Evolutionary conservation across 64 coral and sea anemone species (phyloP), one percentile per base, ranked within the genome.

Genomic region (Pachyseris speciosa): DNA sequence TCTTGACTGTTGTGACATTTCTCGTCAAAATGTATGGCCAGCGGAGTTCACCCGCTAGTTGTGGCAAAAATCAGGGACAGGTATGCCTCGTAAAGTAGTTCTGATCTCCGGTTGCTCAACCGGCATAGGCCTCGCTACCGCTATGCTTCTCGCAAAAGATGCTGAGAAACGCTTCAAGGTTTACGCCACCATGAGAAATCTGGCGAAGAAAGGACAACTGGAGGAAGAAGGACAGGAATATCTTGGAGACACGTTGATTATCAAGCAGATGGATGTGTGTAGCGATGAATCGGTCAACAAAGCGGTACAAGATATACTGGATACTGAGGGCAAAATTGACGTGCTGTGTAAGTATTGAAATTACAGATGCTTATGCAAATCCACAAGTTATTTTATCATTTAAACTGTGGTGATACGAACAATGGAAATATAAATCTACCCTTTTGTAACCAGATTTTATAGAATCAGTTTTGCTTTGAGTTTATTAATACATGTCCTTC

Each of bases 281-380:
- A 79, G 58, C 1, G 87, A 96, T 60, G 75, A 87, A 16, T 92
- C 89, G 11, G 94, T 96, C 2, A 52, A 71, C 9, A 57, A 87
- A 36, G 85, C 84, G 34, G 47, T 92, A 31, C 50, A 92, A 57
- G 83, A 80, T 52, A 78, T 96, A 13, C 66, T 92, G 57, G 85
- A 88, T 13, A 85, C 22, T 31, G 83, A 92, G 53, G 94, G 85
- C 50, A 88, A 85, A 68, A 67, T 96, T 52, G 94, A 96, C 72
- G 70, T 96, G 37, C 20, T 96, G 22, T 57, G 90, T 96, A 88
- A 96, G 84, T 63, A 64, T n/a, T n/a, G n/a, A n/a, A n/a, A n/a
- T n/a, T n/a, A n/a, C n/a, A n/a, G n/a, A n/a, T n/a, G n/a, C n/a
- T n/a, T n/a, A n/a, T n/a, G n/a, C n/a, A n/a, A n/a, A n/a, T n/a